Base-by-base conservation (phyloP, 1,140 invertebrate species). In the Dreissena polymorpha region DNA sequence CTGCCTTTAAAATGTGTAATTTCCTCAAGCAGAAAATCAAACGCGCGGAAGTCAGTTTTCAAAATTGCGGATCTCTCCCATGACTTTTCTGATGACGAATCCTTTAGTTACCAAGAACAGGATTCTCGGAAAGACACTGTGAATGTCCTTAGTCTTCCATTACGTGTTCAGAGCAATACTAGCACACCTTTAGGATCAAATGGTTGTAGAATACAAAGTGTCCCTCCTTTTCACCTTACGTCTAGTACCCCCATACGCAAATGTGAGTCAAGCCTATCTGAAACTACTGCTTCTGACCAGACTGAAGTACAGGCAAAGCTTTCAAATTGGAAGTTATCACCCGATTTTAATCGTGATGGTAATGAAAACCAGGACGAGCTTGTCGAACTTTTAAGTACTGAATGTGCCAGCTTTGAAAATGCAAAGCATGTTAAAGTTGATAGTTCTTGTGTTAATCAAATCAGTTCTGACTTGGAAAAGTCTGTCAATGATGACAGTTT, bases 401-500 rank as follows among this genome's bases (percentile, higher is more conserved):
- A 39, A 39, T 39, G 39, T 39, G 39, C 39, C 39, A 39, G 39
- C 39, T 39, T 39, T 39, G 39, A 39, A 39, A 8, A 39, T 5
- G 8, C 39, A 39, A 39, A 39, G 39, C 39, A 39, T 39, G 39
- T 39, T 39, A 8, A 39, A 39, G 39, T 5, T 39, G 8, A 39
- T 39, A 39, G 39, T 39, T 39, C 57, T 60, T 5, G 57, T 60
- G 3, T 60, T 3, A 60, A 23, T 60, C 8, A 49, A 49, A 39
- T 2, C 39, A 39, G 8, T 39, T 39, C 39, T 39, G 39, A 39
- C 39, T 39, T 39, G 39, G 70, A 72, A 72, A 49, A 16, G 12
- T n/a, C n/a, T 39, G 67, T 76, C 13, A 69, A 75, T 67, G 81
- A 83, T 74, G 55, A 77, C 51, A 83, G 73, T 53, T 83, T 83